Evolutionary conservation across 2,113 vertebrate species (phyloP).

Genomic region (Oncorhynchus clarkii): DNA sequence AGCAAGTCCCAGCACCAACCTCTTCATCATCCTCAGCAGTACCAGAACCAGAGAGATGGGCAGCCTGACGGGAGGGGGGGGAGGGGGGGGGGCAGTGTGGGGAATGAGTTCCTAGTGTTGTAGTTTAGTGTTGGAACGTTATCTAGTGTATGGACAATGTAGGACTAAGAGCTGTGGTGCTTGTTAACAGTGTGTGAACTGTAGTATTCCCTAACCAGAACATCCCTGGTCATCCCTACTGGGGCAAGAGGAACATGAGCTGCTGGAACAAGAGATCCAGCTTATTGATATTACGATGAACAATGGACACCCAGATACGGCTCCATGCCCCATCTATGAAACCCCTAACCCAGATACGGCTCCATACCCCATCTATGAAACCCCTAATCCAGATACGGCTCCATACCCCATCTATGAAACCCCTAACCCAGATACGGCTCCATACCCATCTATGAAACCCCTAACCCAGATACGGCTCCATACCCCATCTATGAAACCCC

Average conservation of each 20-base stretch:
- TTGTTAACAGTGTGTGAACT: neutral
- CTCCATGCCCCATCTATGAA: no score
- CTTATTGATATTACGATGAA: neutral
- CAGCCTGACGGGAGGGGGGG: no score
- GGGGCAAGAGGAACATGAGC: neutral
- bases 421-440: no score
- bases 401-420: no score
- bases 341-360: no score
- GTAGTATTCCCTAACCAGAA: neutral
- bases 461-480: no score
- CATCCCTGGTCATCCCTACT: no score
- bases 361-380: no score
- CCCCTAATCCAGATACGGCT: no score
- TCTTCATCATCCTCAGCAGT: neutral
- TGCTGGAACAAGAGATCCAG: neutral
- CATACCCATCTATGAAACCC: no score
- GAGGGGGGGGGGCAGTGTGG: neutral
- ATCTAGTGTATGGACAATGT: neutral
- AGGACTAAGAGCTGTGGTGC: neutral
- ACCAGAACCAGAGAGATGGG: neutral
- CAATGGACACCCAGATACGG: neutral
- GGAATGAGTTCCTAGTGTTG: neutral
- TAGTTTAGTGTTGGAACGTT: neutral
- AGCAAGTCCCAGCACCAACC: no score
- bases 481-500: no score